phyloP scores from a whole-genome alignment of 2,113 vertebrate species.

The Cottus gobio region DNA sequence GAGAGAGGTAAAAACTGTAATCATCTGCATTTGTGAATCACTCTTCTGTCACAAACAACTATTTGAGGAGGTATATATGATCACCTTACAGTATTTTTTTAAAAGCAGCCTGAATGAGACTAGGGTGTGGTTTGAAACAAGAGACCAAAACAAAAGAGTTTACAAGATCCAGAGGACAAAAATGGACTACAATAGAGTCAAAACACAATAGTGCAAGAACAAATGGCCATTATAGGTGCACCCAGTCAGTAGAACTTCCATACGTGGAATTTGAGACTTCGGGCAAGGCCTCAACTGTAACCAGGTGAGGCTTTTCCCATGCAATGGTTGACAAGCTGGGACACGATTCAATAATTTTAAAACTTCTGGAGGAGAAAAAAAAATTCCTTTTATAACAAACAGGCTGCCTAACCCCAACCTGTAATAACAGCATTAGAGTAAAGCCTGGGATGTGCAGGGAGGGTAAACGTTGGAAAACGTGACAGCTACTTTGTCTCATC shows the following conservation, averaged over 20 bases:
- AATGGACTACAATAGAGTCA: neutral
- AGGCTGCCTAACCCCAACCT: slow-evolving; percentile 29
- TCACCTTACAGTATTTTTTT: too few relatives aligned
- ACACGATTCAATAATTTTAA: slow-evolving; percentile 47
- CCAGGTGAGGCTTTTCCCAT: slow-evolving; percentile 55
- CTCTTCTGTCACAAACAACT: slow-evolving; percentile 30
- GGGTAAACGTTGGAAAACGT: slow-evolving; percentile 2
- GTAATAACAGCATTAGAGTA: slow-evolving; percentile 32
- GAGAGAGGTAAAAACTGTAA: neutral
- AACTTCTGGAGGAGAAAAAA: neutral
- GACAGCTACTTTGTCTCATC: neutral
- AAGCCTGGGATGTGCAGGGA: slow-evolving; percentile 8
- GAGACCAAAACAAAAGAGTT: neutral
- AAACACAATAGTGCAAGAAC: slow-evolving; percentile 28
- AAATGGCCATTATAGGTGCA: neutral
- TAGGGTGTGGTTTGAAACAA: slow-evolving; percentile 62
- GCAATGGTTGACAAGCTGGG: slow-evolving; percentile 33
- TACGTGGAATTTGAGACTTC: slow-evolving; percentile 29
- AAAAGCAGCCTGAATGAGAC: neutral
- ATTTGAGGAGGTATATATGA: neutral
- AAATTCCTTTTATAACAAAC: neutral
- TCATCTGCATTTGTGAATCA: slow-evolving; percentile 21
- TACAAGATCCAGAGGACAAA: neutral
- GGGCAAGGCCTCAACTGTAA: slow-evolving; percentile 2
- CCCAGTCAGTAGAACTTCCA: neutral